Base-by-base conservation (phyloP, 2,888 invertebrate species). In the Prenolepis imparis region DNA sequence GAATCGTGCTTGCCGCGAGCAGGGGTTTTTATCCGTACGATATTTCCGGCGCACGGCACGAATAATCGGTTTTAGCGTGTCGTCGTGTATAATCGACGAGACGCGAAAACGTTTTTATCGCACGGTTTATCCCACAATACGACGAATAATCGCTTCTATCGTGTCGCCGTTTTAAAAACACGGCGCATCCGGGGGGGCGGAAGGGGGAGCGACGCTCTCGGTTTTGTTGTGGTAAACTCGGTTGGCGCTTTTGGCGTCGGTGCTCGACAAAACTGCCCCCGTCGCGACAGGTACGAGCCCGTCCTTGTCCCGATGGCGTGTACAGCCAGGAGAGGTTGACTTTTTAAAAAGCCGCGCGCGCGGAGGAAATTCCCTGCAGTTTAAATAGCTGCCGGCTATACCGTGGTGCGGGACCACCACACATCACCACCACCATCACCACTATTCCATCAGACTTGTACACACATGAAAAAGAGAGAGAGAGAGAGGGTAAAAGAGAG, bases 161-260 rank as follows among this genome's bases (percentile, higher is more conserved):
- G 84, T 84, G 88, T 86, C 86, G 84, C 75, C 88, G 78, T 90
- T 88, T 72, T 87, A 87, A 89, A 89, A 89, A 86, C 85, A 84
- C 77, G 82, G 78, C 68, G 83, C 63, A 52, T n/a, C 52, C 52
- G n/a, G n/a, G 32, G 72, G 44, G 75, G 41, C n/a, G n/a, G n/a
- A n/a, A 78, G 57, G 44, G 28, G 32, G 68, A 67, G 21, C 72
- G 78, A 28, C n/a, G 1, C 68, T 44, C 72, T 72, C 44, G 78
- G 78, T 80, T 80, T 80, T 80, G 86, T 84, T 84, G 70, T 57
- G 85, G 67, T 75, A 84, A 89, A 78, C 81, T 88, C 74, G 88
- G 77, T 84, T 74, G 86, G 86, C 85, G 82, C 81, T 88, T 89
- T 88, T 84, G 90, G 90, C 85, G 68, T 63, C 84, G 68, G 80